phyloP scores from a whole-genome alignment of 2,888 invertebrate genomes.

The Volucella inanis region DNA sequence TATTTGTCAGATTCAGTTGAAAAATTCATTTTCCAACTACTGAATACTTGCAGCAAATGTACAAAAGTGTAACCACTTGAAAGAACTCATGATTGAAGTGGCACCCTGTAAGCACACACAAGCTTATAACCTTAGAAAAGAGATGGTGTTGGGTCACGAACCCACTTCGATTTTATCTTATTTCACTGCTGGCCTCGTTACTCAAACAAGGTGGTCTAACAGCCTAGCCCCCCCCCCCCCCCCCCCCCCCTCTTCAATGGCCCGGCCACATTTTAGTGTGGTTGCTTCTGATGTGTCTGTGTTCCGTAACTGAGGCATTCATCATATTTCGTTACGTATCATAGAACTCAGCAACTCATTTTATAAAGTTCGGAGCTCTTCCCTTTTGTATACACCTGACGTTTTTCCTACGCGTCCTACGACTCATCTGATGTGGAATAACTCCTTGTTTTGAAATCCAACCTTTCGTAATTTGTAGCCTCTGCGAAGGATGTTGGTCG shows the following conservation, averaged over 20 bases:
- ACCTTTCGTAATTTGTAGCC: slow-evolving; percentile 64
- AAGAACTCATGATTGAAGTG: slow-evolving; percentile 44
- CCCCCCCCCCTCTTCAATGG: not conserved
- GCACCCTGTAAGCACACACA: slow-evolving; percentile 20
- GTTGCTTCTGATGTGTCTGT: slow-evolving; percentile 35
- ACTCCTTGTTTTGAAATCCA: slow-evolving; percentile 68
- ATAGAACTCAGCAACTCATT: slow-evolving; percentile 30
- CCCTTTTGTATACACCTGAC: slow-evolving; percentile 55
- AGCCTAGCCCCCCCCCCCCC: not conserved
- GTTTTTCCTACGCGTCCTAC: slow-evolving; percentile 65
- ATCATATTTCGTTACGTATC: slow-evolving; percentile 51
- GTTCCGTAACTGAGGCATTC: slow-evolving; percentile 35
- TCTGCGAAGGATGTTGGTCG: not conserved
- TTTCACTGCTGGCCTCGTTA: slow-evolving; percentile 71
- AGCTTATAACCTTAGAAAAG: not conserved
- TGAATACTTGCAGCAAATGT: slow-evolving; percentile 23
- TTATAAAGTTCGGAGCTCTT: slow-evolving; percentile 21
- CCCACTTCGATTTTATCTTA: slow-evolving; percentile 75
- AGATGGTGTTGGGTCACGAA: slow-evolving; percentile 70
- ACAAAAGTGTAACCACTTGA: slow-evolving; percentile 39
- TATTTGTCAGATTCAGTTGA: slow-evolving; percentile 41
- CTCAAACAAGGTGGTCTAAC: slow-evolving; percentile 2
- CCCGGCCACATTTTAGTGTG: slow-evolving; percentile 36
- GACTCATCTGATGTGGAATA: slow-evolving; percentile 63
- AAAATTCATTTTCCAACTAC: slow-evolving; percentile 43